Conservation (phyloP, 2,888 invertebrate genomes). For the Ormyrus nitidulus region DNA sequence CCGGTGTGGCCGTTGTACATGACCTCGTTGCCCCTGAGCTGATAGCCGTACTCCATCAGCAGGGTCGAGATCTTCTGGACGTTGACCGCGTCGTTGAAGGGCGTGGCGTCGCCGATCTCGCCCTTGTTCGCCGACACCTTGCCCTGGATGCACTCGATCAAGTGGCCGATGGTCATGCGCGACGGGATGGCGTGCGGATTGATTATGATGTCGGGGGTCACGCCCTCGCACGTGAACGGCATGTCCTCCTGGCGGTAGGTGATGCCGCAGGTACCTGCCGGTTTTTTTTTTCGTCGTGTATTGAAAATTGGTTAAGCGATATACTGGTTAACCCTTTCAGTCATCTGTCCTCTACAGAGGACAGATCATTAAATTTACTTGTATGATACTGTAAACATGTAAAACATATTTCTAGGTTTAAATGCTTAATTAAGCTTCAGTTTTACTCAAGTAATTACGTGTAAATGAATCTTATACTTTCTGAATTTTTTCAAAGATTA, state of each 20-base stretch:
- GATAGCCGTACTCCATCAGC: slow-evolving; percentile 98
- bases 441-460: no score
- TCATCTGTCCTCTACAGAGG: no score
- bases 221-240: slow-evolving; percentile 96
- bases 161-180: slow-evolving; percentile 99
- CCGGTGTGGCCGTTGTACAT: slow-evolving; percentile 99
- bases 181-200: slow-evolving; percentile 99
- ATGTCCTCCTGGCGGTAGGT: slow-evolving; percentile 98
- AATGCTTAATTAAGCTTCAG: no score
- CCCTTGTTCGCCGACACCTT: slow-evolving; percentile 81
- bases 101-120: slow-evolving; percentile 99
- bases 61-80: slow-evolving; percentile 99
- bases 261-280: slow-evolving; percentile 95
- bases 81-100: slow-evolving; percentile 99
- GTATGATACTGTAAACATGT: no score
- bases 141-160: slow-evolving; percentile 99
- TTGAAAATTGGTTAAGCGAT: no score
- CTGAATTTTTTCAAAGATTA: no score
- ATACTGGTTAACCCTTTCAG: no score
- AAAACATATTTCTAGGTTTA: no score
- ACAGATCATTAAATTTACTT: no score
- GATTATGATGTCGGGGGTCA: slow-evolving; percentile 99
- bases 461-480: no score
- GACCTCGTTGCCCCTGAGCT: slow-evolving; percentile 90
- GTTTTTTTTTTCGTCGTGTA: no score